These are phyloP conservation scores for Aphidius gifuensis DNA, from an alignment of 1,140 invertebrate genomes.

Conservation along the genomic window DNA sequence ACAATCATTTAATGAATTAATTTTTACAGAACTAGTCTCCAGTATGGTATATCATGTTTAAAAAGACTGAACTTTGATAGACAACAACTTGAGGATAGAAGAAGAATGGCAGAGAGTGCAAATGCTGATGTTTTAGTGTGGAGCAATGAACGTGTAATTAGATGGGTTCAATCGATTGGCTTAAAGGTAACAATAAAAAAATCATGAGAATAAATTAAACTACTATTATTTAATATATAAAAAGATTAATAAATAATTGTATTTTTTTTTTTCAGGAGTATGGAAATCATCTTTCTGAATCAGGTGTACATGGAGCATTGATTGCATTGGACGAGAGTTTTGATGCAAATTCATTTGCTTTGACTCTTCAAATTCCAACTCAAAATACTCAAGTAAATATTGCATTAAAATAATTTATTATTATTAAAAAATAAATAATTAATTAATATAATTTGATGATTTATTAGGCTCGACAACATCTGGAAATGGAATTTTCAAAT, in stretches of 20 bases:
- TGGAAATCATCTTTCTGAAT: conserved; percentile 92
- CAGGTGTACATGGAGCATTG: conserved; percentile 96
- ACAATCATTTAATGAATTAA: too few species aligned
- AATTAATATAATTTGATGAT: conserved; percentile 30
- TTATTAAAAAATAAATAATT: conserved; percentile 11
- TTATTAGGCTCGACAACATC: conserved; percentile 73
- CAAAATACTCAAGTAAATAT: conserved; percentile 84
- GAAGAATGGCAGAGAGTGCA: conserved; percentile 81
- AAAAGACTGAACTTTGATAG: conserved; percentile 98
- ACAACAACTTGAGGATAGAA: conserved; percentile 85
- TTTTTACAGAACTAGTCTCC: conserved; percentile 97
- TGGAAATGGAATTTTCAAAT: conserved; percentile 89
- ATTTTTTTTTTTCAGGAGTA: conserved; percentile 74
- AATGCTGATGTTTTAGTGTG: conserved; percentile 94
- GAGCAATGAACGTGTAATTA: conserved; percentile 97
- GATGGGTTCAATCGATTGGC: conserved; percentile 91
- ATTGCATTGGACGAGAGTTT: conserved; percentile 97
- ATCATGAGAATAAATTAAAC: not conserved
- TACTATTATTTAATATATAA: too few species aligned
- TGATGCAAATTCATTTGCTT: conserved; percentile 91
- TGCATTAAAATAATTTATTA: conserved; percentile 10
- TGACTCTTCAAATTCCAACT: conserved; percentile 95
- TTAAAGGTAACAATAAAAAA: conserved; percentile 68
- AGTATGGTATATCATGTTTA: conserved; percentile 96
- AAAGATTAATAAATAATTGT: not conserved